Evolutionary conservation across 2,113 vertebrate genomes (phyloP), one percentile per base, ranked within the genome.

Genomic region (Toxotes chatareus): DNA sequence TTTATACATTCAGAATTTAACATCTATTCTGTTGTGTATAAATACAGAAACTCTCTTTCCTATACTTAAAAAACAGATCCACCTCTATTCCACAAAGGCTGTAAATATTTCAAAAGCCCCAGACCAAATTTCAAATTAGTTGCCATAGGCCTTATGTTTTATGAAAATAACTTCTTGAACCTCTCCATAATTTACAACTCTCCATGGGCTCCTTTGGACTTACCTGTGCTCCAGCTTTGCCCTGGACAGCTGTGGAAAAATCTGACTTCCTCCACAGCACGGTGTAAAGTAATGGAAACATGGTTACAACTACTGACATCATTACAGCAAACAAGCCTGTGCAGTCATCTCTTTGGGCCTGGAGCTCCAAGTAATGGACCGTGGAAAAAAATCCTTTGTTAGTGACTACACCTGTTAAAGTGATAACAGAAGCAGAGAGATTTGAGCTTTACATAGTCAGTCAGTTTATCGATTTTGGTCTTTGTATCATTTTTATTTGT

Each of bases 201-300:
- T 85, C 65, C 10, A 2, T 11, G 5, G 76, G 42, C 27, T 76
- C n/a, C 34, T 74, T 68, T 71, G 57, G 62, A 53, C 47, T 38
- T 79, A 63, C 84, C 78, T 61, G 38, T 57, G 31, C 51, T 66
- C 47, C n/a, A 2, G 49, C 68, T 81, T 53, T 44, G 47, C 64
- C 38, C 32, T 32, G 60, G 71, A 61, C 44, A 38, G 77, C 56
- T 55, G 74, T 72, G 47, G 77, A 82, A 64, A 72, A 79, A 78
- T 55, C 12, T 0, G 1, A 10, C 66, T 76, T 71, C 57, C 61
- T 81, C 55, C 70, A 51, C 5, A 60, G 75, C 10, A 0, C 36
- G 8, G 1, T 47, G 76, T 76, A 65, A 55, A 64, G 17, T 72
- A 81, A 90, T 87, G 79, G 77, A 87, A 87, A 87, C 73, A 63